Conservation (phyloP, 2,888 invertebrate genomes). For the Eristalis tenax region DNA sequence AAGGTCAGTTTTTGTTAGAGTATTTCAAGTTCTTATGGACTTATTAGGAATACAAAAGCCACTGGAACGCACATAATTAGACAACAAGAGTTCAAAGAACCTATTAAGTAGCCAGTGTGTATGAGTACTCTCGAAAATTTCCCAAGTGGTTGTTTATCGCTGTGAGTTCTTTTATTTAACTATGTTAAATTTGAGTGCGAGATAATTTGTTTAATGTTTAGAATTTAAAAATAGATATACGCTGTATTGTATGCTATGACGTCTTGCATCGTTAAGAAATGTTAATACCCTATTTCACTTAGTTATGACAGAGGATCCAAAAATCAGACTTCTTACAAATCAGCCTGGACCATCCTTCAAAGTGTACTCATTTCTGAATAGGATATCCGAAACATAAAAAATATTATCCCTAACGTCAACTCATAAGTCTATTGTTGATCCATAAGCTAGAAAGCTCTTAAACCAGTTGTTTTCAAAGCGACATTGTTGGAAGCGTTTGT, state of each 20-base stretch:
- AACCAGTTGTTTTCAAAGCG: no score
- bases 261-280: not conserved
- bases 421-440: no score
- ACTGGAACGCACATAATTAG: not conserved
- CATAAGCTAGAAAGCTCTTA: no score
- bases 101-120: constrained; percentile 15
- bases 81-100: constrained; percentile 25
- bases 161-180: not conserved
- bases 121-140: not conserved
- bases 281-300: no score
- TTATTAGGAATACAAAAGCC: not conserved
- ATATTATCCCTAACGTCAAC: no score
- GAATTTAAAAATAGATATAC: not conserved
- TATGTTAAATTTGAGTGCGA: not conserved
- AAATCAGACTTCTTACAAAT: no score
- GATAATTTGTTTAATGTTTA: not conserved
- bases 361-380: no score
- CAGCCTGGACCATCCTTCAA: no score
- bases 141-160: not conserved
- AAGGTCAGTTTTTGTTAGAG: constrained; percentile 5
- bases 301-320: no score
- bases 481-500: no score
- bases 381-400: no score
- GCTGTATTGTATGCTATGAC: not conserved
- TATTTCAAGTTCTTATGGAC: not conserved